These are phyloP conservation scores for Phymorhynchus buccinoides DNA, from an alignment of 1,140 invertebrate species.

Conservation along the genomic window DNA sequence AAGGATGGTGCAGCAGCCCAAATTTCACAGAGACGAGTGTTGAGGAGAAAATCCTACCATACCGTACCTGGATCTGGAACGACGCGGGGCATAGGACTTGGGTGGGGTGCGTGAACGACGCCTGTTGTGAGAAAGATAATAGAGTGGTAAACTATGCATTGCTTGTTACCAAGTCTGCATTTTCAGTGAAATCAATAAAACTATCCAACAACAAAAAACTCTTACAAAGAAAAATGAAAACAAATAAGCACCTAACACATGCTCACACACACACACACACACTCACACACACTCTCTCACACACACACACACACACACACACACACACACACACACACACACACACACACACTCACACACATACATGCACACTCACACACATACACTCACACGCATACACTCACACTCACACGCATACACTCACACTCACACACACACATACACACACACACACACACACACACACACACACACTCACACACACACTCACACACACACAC, in stretches of 20 bases:
- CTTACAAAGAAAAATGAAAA: not conserved
- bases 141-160: no score
- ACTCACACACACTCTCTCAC: no score
- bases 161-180: no score
- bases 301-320: no score
- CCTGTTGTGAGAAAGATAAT: constrained; percentile 45
- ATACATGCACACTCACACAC: no score
- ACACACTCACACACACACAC: not conserved
- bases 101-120: constrained; percentile 65
- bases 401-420: not conserved
- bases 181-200: no score
- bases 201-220: not conserved
- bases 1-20: no score
- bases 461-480: no score
- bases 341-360: not conserved
- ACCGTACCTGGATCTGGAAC: constrained; percentile 61
- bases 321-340: not conserved
- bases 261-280: not conserved
- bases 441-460: no score
- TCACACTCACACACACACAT: no score
- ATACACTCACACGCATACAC: not conserved
- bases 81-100: constrained; percentile 51
- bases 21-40: no score
- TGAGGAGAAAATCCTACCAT: no score
- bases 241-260: not conserved